Evolutionary conservation across 2,797 vertebrate genomes (phyloP).

Genomic region (Falco biarmicus): DNA sequence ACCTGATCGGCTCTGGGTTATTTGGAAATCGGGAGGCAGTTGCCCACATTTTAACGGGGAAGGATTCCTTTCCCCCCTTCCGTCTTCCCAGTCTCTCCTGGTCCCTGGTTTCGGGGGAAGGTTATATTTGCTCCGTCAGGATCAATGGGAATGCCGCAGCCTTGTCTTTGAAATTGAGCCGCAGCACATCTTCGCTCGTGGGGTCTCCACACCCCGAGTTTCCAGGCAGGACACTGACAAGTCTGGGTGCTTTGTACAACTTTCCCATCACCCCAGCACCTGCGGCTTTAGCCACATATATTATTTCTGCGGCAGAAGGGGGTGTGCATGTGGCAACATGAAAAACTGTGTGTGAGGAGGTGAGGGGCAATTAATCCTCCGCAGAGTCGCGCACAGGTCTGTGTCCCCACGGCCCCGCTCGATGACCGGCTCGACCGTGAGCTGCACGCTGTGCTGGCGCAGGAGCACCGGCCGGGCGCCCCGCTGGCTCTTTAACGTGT

Average conservation of each 20-base stretch:
- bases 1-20: constrained; percentile 6
- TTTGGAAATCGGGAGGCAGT: neutral
- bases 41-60: neutral
- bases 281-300: constrained; percentile 46
- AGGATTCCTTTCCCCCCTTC: neutral
- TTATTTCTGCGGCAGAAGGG: constrained; percentile 23
- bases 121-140: constrained; percentile 11
- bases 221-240: constrained; percentile 38
- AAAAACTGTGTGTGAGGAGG: neutral
- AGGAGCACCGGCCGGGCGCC: neutral
- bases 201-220: constrained; percentile 1
- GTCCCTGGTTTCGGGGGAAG: constrained; percentile 26
- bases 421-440: neutral
- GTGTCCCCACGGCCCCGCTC: neutral
- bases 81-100: neutral
- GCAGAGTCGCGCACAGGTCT: neutral
- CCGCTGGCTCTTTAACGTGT: neutral
- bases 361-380: neutral
- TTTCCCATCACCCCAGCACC: constrained; percentile 63
- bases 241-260: constrained; percentile 41
- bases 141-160: constrained; percentile 42
- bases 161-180: constrained; percentile 52
- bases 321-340: neutral
- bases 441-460: neutral
- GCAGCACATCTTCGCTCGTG: neutral